Base-by-base conservation (phyloP, 2,888 invertebrate genomes). In the Phortica okadai region DNA sequence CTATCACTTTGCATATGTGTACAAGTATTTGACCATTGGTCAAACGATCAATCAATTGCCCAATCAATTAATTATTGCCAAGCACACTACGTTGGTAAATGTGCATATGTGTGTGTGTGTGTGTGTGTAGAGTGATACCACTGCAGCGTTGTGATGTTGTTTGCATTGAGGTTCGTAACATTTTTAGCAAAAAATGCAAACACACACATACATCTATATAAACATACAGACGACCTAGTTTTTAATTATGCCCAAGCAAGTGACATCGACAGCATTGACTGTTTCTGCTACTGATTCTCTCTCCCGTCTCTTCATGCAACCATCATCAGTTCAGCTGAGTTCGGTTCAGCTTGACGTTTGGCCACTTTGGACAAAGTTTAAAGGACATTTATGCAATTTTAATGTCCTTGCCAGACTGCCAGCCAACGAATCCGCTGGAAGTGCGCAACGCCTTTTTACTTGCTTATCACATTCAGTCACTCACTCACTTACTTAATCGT, bases 21-120 rank as follows among this genome's bases (percentile, higher is more conserved):
- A 50, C 41, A 3, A 25, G 66, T 41, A 69, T 16, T 21, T 8
- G 14, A 44, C 81, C 76, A 50, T 50, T 50, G 14, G 82, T 82
- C 83, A 86, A 84, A 83, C 83, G 82, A 80, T 86, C 83, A 80
- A 82, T 85, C 86, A 83, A 85, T 86, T 77, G 79, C 81, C 74
- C 81, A 85, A 87, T 84, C 84, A 85, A 87, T 85, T 87, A 84
- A 85, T 86, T 85, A 81, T 50, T 82, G 79, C 81, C 56, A 73
- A 56, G 42, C 42, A 42, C 8, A n/a, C n/a, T 2, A 14, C 33
- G 42, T 56, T 10, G 11, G 14, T 41, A n/a, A 16, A 50, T 66
- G 25, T 33, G 33, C 4, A 5, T 33, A 5, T 33, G 33, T 33
- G 33, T 33, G 33, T 33, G 33, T 33, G 11, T 10, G 66, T 66